Conservation (phyloP, 1,140 invertebrate species). For the Brachystomella parvula region DNA sequence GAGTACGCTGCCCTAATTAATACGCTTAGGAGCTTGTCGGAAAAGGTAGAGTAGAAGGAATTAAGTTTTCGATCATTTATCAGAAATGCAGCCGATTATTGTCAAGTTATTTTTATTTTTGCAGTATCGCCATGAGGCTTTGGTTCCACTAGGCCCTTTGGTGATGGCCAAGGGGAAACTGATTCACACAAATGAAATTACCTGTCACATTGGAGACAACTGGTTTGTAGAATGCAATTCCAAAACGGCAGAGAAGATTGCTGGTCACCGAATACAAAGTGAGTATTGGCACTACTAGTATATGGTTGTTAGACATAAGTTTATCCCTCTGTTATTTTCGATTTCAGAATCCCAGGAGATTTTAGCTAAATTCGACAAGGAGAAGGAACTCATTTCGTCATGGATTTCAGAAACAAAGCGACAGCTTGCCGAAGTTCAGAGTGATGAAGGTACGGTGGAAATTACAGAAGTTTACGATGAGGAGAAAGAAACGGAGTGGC, state of each 20-base stretch:
- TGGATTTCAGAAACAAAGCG: constrained; percentile 43
- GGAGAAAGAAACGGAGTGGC: constrained; percentile 50
- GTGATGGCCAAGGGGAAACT: constrained; percentile 62
- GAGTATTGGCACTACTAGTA: constrained; percentile 28
- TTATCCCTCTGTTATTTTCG: constrained; percentile 9
- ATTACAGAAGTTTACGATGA: constrained; percentile 51
- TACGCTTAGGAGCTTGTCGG: background rate
- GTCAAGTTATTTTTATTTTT: background rate
- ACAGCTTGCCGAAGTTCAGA: constrained; percentile 42
- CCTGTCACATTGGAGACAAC: constrained; percentile 58
- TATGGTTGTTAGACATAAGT: background rate
- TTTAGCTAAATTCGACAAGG: constrained; percentile 45
- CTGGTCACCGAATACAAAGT: constrained; percentile 54
- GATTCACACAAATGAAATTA: constrained; percentile 63
- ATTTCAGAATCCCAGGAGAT: constrained; percentile 47
- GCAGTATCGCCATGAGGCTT: constrained; percentile 42
- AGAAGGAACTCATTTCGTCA: constrained; percentile 45
- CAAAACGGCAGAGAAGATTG: constrained; percentile 55
- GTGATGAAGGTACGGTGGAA: constrained; percentile 44
- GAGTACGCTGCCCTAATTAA: background rate
- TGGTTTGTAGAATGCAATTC: constrained; percentile 63
- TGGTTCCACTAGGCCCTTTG: constrained; percentile 56
- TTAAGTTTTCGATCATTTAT: background rate
- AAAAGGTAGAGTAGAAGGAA: background rate
- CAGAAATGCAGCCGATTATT: background rate